Evolutionary conservation across 2,888 invertebrate species (phyloP).

Genomic region (Eupithecia exiguata): DNA sequence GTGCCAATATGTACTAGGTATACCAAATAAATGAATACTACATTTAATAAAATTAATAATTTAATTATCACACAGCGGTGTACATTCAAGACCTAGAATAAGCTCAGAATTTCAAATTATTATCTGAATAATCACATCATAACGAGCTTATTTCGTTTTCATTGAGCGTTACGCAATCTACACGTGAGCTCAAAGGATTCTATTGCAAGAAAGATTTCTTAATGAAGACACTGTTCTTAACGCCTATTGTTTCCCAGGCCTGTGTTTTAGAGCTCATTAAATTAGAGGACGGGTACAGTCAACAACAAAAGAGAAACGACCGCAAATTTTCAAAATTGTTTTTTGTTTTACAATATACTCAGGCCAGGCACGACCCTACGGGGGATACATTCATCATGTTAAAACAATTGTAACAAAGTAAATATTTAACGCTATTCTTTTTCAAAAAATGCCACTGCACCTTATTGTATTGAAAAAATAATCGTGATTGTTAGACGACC

Average conservation of each 20-base stretch:
- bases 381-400: no score
- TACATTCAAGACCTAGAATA: neutral
- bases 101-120: constrained; percentile 15
- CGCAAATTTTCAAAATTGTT: no score
- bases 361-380: no score
- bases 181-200: constrained; percentile 31
- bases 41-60: neutral
- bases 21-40: no score
- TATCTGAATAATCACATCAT: constrained; percentile 8
- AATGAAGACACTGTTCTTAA: constrained; percentile 68
- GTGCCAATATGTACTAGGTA: no score
- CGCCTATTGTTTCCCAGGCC: constrained; percentile 72
- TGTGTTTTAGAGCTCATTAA: constrained; percentile 81
- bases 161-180: constrained; percentile 16
- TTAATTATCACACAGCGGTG: neutral
- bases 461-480: no score
- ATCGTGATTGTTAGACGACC: no score
- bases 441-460: no score
- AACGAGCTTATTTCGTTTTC: constrained; percentile 10
- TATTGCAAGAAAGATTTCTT: constrained; percentile 48
- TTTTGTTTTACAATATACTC: no score
- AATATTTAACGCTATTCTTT: no score
- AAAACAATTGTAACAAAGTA: no score
- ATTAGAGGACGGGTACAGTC: constrained; percentile 60
- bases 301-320: constrained; percentile 1